A percentile compares a stretch with the other conserved stretches of the same genome.
Conservation (phyloP, 2,113 vertebrate species). For the Otolemur garnettii region DNA sequence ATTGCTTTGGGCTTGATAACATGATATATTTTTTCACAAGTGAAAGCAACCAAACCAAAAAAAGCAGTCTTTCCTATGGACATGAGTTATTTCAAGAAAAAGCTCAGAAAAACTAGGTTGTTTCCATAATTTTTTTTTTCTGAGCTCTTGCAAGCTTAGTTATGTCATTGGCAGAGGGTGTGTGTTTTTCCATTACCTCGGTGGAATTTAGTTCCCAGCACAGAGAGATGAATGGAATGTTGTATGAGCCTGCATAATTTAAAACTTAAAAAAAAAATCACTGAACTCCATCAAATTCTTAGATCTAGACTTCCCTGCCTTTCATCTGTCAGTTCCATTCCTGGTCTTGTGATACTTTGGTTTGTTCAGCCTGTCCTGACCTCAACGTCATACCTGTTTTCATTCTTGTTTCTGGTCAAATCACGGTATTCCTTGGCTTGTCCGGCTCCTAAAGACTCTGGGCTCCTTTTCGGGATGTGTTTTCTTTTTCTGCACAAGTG, state of each 20-base stretch:
- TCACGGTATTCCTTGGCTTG: not conserved
- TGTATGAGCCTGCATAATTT: not conserved
- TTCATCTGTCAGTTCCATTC: not conserved
- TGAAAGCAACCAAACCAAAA: not conserved
- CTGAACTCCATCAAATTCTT: not conserved
- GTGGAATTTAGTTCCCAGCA: not conserved
- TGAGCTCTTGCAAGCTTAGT: not conserved
- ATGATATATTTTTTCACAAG: not conserved
- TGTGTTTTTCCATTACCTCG: not conserved
- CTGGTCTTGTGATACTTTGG: not conserved
- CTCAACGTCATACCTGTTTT: not conserved
- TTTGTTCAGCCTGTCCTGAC: not conserved
- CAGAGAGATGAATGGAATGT: not conserved
- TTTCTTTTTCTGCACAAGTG: not conserved
- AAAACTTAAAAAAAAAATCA: not conserved
- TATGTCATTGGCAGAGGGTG: not conserved
- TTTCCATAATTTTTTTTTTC: not conserved
- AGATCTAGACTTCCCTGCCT: not conserved
- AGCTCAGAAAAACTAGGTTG: not conserved
- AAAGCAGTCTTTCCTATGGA: not conserved
- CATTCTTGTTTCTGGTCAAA: not conserved
- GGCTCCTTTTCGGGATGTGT: not conserved
- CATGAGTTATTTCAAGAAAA: not conserved
- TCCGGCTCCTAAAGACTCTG: not conserved
- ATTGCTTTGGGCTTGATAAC: not conserved